Percentiles rank a stretch among this genome's conserved stretches.
phyloP scores from a whole-genome alignment of 1,140 invertebrate genomes.

The Psilanteris sp. region DNA sequence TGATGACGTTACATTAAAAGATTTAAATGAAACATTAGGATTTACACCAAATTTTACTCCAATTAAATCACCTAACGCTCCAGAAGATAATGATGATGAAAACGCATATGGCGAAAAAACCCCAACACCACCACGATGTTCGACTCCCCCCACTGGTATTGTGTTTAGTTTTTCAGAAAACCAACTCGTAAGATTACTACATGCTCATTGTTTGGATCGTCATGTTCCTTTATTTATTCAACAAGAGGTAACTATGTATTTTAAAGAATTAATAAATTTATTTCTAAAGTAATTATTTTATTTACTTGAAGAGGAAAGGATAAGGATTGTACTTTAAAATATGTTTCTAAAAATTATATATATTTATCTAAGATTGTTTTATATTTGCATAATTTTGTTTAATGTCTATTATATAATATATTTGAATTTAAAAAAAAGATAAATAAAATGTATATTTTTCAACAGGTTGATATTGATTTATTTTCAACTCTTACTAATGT shows the following conservation, averaged over 20 bases:
- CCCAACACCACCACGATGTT: slow-evolving; percentile 71
- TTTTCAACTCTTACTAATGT: slow-evolving; percentile 71
- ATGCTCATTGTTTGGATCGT: slow-evolving; percentile 65
- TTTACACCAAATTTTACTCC: slow-evolving; percentile 71
- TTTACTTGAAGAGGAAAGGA: too few relatives aligned
- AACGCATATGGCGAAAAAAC: slow-evolving; percentile 72
- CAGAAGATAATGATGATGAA: slow-evolving; percentile 68
- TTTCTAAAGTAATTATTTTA: too few relatives aligned
- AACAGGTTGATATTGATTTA: slow-evolving; percentile 73
- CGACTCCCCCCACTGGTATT: slow-evolving; percentile 70
- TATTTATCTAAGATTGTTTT: too few relatives aligned
- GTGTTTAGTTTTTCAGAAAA: slow-evolving; percentile 63
- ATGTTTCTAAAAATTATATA: too few relatives aligned
- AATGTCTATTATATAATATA: too few relatives aligned
- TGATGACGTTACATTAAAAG: not conserved
- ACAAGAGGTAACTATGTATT: slow-evolving; percentile 69
- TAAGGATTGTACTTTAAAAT: too few relatives aligned
- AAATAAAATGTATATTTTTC: not conserved
- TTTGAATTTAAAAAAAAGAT: too few relatives aligned
- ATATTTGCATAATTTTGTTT: too few relatives aligned
- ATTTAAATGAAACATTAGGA: slow-evolving; percentile 62
- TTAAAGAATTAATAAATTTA: too few relatives aligned
- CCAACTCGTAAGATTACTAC: slow-evolving; percentile 67
- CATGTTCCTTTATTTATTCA: slow-evolving; percentile 71
- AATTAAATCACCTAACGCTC: slow-evolving; percentile 69